A percentile compares a stretch with the other conserved stretches of the same genome.
Evolutionary conservation across 2,888 invertebrate genomes (phyloP).

Genomic region (Pollenia amentaria): DNA sequence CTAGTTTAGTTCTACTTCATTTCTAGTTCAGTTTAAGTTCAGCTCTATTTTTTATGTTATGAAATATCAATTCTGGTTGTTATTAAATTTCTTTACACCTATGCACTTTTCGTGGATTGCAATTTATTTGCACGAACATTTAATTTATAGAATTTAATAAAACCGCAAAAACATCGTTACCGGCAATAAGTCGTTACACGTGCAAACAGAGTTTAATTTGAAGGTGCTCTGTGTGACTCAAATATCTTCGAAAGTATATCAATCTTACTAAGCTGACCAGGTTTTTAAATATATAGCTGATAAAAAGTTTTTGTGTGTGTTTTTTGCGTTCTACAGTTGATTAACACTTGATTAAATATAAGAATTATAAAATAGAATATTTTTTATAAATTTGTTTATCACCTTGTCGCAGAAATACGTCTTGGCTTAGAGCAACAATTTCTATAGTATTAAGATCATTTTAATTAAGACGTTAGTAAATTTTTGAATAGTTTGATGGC

Average conservation of each 20-base stretch:
- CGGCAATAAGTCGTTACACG: not conserved
- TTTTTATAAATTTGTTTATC: not conserved
- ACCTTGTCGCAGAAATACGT: not conserved
- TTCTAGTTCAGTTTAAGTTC: not conserved
- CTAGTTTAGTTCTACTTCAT: not conserved
- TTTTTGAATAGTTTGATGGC: too few species aligned
- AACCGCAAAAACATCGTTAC: conserved; percentile 1
- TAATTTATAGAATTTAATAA: not conserved
- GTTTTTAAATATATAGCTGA: not conserved
- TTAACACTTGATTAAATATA: conserved; percentile 23
- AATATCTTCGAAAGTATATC: not conserved
- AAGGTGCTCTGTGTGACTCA: not conserved
- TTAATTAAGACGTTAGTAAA: too few species aligned
- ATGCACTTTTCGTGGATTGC: too few species aligned
- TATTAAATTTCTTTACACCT: too few species aligned
- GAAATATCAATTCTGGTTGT: not conserved
- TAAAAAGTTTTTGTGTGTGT: conserved; percentile 1
- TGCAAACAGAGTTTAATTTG: not conserved
- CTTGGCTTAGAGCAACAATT: not conserved
- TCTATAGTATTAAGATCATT: too few species aligned
- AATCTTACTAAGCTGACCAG: not conserved
- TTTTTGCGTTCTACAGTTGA: conserved; percentile 22
- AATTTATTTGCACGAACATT: too few species aligned
- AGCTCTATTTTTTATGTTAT: not conserved
- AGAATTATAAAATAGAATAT: not conserved